These are phyloP conservation scores for Campaea margaritaria DNA, from an alignment of 2,888 invertebrate species.

Conservation along the genomic window DNA sequence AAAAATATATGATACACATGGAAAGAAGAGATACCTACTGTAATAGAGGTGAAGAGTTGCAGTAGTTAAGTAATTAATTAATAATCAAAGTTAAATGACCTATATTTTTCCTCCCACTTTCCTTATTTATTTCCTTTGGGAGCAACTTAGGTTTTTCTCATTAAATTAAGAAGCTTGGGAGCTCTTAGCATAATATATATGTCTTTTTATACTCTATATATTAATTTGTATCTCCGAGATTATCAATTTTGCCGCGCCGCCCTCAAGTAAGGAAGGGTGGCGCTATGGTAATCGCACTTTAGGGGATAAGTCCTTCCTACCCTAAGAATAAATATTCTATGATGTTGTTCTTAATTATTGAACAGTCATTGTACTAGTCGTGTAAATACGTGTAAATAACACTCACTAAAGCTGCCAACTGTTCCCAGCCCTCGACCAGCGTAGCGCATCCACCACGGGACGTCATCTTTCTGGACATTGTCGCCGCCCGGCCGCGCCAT, in stretches of 20 bases:
- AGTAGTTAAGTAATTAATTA: too few relatives aligned
- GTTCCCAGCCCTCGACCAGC: constrained; percentile 93
- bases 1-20: too few relatives aligned
- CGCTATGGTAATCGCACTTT: background rate
- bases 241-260: background rate
- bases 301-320: background rate
- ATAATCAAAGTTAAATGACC: too few relatives aligned
- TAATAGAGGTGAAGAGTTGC: too few relatives aligned
- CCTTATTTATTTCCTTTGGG: too few relatives aligned
- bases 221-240: too few relatives aligned
- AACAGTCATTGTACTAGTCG: background rate
- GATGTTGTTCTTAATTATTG: constrained; percentile 1
- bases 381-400: constrained; percentile 43
- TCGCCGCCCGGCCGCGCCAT: constrained; percentile 93
- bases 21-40: too few relatives aligned
- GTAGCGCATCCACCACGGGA: constrained; percentile 96
- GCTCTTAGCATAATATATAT: too few relatives aligned
- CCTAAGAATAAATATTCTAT: background rate
- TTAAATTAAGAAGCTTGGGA: too few relatives aligned
- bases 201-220: too few relatives aligned
- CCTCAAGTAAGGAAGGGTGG: constrained; percentile 7
- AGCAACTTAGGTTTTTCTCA: too few relatives aligned
- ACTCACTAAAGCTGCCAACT: constrained; percentile 93
- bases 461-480: constrained; percentile 91
- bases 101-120: too few relatives aligned